Base-by-base conservation (phyloP, 2,113 vertebrate species). In the Tapirus terrestris region DNA sequence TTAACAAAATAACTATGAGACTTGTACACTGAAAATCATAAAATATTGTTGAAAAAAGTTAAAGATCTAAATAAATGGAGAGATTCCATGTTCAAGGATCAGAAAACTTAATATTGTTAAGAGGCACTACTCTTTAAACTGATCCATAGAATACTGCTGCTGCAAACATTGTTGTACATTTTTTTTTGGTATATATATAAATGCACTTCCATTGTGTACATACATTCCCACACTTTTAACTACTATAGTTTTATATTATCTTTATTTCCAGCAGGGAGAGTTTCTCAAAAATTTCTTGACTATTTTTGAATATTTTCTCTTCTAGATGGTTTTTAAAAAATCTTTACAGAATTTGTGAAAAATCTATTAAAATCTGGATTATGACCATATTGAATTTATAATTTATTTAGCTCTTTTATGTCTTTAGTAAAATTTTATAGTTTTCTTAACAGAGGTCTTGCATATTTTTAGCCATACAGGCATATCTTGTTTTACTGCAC, bases 271-370 rank as follows among this genome's bases (percentile, higher is more conserved):
- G 8, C 79, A 90, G 75, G 33, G 25, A 39, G 13, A 91, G 43
- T 91, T 81, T 93, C 73, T 90, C 33, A 86, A 95, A 93, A 75
- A 25, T 36, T 67, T 94, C 17, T 68, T 58, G 8, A 56, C 36
- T 86, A 84, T 20, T 90, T 65, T 56, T 43, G 43, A 67, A 67
- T 83, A 67, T 63, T 43, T 93, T 89, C 36, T 90, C 18, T 61
- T 91, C 29, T 65, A 88, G 17, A 68, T 67, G 33, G 70, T 76
- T 81, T 67, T 65, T 56, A 31, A 76, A 67, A 80, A 51, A 33
- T 45, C 75, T 45, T 95, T 56, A 48, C 17, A 85, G 56, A 70
- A 81, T 77, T 70, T 92, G 27, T 96, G 61, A 81, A 88, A 95
- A 85, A 27, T 60, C 23, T 67, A 82, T 68, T 79, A 96, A n/a